Evolutionary conservation across 2,797 vertebrate species (phyloP).

Genomic region (Notolepis coatsorum): DNA sequence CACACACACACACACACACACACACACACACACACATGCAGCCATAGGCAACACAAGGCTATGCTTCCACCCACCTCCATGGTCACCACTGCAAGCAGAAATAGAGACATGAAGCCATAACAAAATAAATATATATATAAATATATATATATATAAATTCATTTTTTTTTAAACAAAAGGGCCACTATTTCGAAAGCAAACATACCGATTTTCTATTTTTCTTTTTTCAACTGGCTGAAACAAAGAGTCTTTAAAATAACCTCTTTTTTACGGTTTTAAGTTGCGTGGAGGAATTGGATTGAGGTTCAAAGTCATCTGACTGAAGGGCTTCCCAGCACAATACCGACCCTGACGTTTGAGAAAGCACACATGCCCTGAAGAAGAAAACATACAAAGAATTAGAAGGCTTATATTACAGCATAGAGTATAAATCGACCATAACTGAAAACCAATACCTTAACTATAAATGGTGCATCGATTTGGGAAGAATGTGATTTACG

Average conservation of each 20-base stretch:
- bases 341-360: conserved; percentile 48
- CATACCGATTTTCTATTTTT: conserved; percentile 47
- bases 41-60: conserved; percentile 16
- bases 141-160: too few relatives aligned
- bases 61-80: conserved; percentile 30
- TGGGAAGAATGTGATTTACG: conserved; percentile 43
- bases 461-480: conserved; percentile 21
- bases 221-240: conserved; percentile 59
- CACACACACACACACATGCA: not conserved
- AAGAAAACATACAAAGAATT: conserved; percentile 47
- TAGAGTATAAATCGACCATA: conserved; percentile 11
- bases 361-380: conserved; percentile 45
- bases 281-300: conserved; percentile 69
- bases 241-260: conserved; percentile 65
- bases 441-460: conserved; percentile 3
- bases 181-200: conserved; percentile 73
- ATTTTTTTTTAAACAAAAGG: conserved; percentile 70
- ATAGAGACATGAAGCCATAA: conserved; percentile 66
- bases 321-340: conserved; percentile 66
- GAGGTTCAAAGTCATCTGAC: conserved; percentile 63
- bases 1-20: conserved; percentile 5
- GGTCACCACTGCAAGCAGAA: conserved; percentile 40
- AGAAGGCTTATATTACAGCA: conserved; percentile 21
- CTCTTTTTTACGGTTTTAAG: conserved; percentile 64
- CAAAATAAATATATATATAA: conserved; percentile 64